Evolutionary conservation across 2,113 vertebrate species (phyloP).

Genomic region (Leucoraja erinaceus): DNA sequence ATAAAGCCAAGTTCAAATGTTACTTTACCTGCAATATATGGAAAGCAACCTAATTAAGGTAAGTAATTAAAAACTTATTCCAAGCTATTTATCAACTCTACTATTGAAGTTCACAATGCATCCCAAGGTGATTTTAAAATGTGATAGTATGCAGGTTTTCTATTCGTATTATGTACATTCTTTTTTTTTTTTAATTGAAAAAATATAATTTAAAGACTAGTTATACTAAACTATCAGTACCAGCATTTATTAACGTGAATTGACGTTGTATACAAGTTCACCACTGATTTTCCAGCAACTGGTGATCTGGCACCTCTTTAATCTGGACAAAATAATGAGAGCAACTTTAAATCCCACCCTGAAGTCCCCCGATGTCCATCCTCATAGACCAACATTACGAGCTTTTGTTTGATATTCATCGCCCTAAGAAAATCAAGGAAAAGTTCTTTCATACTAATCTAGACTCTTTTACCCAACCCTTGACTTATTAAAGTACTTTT

Average conservation of each 20-base stretch:
- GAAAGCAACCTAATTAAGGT: background rate
- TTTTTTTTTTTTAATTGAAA: too few relatives aligned
- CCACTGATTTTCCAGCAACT: too few relatives aligned
- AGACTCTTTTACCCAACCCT: background rate
- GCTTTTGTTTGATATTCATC: background rate
- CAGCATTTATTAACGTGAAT: background rate
- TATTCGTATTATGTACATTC: too few relatives aligned
- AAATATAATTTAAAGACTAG: background rate
- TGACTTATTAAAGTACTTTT: background rate
- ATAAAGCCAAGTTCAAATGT: background rate
- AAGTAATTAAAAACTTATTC: background rate
- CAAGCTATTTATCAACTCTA: background rate
- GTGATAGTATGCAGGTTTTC: too few relatives aligned
- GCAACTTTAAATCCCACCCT: too few relatives aligned
- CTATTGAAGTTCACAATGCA: background rate
- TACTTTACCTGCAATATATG: background rate
- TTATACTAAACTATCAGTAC: background rate
- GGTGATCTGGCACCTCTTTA: too few relatives aligned
- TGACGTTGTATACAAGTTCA: too few relatives aligned
- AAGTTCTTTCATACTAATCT: background rate
- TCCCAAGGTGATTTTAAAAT: background rate
- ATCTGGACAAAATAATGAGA: too few relatives aligned
- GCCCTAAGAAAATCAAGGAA: background rate
- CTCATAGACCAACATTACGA: too few relatives aligned
- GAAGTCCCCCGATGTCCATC: too few relatives aligned